A percentile compares a stretch with the other conserved stretches of the same genome.
These are phyloP conservation scores for Arenaria interpres DNA, from an alignment of 2,113 vertebrate genomes.

Conservation along the genomic window DNA sequence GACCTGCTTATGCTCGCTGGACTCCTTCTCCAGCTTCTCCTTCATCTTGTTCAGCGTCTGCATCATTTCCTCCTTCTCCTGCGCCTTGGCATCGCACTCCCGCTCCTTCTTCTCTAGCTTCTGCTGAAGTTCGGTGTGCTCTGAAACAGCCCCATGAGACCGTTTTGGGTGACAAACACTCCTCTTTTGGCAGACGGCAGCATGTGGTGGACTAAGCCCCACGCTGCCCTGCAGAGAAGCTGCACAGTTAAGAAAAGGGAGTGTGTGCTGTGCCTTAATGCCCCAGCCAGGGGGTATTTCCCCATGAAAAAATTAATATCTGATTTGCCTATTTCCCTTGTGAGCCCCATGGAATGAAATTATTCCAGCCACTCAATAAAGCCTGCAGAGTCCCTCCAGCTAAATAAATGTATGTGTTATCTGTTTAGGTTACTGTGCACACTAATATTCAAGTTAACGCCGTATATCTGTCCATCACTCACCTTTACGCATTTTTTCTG, in stretches of 20 bases:
- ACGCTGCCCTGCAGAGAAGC: neutral
- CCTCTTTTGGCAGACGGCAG: neutral
- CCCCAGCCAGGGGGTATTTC: neutral
- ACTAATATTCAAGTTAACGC: neutral
- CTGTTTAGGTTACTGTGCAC: fast-evolving
- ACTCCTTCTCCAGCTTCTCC: constrained; percentile 97
- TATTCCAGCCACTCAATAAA: neutral
- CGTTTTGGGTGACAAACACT: neutral
- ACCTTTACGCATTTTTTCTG: constrained; percentile 99
- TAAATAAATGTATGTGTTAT: neutral
- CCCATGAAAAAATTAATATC: neutral
- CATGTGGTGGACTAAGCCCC: fast-evolving
- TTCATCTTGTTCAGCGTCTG: constrained; percentile 99
- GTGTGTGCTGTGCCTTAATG: neutral
- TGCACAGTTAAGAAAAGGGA: neutral
- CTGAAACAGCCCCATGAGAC: constrained; percentile 67
- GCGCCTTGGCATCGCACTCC: constrained; percentile 95
- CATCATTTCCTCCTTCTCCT: constrained; percentile 99
- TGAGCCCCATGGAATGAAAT: fast-evolving
- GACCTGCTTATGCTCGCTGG: constrained; percentile 89
- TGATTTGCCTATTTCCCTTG: neutral
- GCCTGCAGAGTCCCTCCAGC: neutral
- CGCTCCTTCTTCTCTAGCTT: constrained; percentile 96
- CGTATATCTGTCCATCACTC: neutral
- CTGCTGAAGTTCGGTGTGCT: constrained; percentile 95